These are phyloP conservation scores for Crambe crambe DNA, from an alignment of 37 sponge, comb jelly and placozoan genomes.

Conservation along the genomic window DNA sequence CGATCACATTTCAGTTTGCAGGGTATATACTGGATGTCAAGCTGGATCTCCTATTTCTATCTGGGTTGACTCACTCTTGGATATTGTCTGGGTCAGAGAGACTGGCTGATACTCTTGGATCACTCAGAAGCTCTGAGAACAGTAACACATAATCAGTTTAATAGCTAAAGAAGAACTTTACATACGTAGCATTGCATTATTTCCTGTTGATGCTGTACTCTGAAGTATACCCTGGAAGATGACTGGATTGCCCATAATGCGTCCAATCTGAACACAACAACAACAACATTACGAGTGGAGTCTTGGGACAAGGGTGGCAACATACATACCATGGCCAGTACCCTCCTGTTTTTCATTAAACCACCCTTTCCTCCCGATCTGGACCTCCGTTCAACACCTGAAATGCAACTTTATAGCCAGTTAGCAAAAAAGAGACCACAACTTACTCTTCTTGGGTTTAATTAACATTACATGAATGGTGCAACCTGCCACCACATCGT, in stretches of 20 bases:
- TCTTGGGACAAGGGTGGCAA: neutral
- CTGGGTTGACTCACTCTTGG: conserved; percentile 9
- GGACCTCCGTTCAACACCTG: neutral
- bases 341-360: conserved; percentile 20
- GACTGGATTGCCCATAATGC: conserved; percentile 17
- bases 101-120: conserved; percentile 5
- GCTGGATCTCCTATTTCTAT: neutral
- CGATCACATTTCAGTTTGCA: too few species aligned
- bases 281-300: neutral
- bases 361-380: neutral
- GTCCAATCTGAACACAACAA: conserved; percentile 11
- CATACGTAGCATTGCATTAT: conserved; percentile 4
- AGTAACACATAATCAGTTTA: neutral
- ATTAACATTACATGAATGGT: conserved; percentile 21
- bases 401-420: neutral
- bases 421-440: neutral
- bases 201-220: neutral
- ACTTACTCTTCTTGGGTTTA: conserved; percentile 9
- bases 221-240: conserved; percentile 2
- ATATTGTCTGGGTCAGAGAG: conserved; percentile 38
- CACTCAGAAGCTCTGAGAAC: conserved; percentile 9
- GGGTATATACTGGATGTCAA: too few species aligned
- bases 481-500: conserved; percentile 25
- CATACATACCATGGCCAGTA: conserved; percentile 13
- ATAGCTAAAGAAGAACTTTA: neutral